Evolutionary conservation across 2,113 vertebrate genomes (phyloP).

Genomic region (Brachyistius frenatus): DNA sequence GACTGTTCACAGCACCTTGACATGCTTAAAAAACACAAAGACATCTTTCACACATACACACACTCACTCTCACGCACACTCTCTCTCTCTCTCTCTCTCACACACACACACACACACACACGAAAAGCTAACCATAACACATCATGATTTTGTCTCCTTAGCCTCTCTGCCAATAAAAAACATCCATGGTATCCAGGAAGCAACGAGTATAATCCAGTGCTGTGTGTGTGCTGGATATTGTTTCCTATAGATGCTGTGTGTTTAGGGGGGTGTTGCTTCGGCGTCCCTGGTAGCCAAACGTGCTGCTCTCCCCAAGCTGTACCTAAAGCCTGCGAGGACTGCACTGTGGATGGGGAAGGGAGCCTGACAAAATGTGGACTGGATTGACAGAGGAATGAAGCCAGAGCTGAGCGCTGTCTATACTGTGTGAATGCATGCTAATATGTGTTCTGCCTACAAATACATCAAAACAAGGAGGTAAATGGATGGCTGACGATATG

Average conservation of each 20-base stretch:
- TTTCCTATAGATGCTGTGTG: slow-evolving; percentile 74
- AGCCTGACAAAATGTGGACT: slow-evolving; percentile 74
- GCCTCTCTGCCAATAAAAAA: slow-evolving; percentile 65
- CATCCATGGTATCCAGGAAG: slow-evolving; percentile 69
- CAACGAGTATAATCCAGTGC: slow-evolving; percentile 56
- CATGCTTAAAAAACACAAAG: slow-evolving; percentile 65
- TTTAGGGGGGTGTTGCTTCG: slow-evolving; percentile 75
- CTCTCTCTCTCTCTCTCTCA: slow-evolving; percentile 26
- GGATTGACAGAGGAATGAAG: slow-evolving; percentile 60
- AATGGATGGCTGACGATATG: slow-evolving; percentile 26
- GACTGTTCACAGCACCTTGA: slow-evolving; percentile 60
- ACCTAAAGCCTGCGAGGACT: slow-evolving; percentile 87
- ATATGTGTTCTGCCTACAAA: slow-evolving; percentile 65
- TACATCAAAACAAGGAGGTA: slow-evolving; percentile 36
- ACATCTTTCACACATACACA: slow-evolving; percentile 42
- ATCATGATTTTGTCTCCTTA: slow-evolving; percentile 72
- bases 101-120: slow-evolving; percentile 59
- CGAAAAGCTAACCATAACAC: slow-evolving; percentile 78
- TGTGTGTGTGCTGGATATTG: slow-evolving; percentile 57
- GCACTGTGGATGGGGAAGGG: slow-evolving; percentile 79
- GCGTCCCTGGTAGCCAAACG: slow-evolving; percentile 84
- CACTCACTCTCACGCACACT: slow-evolving; percentile 34
- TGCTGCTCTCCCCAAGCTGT: slow-evolving; percentile 86
- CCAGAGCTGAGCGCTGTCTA: slow-evolving; percentile 50
- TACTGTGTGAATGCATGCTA: slow-evolving; percentile 35